phyloP scores from a whole-genome alignment of 2,888 invertebrate species.

The Eupithecia exiguata region DNA sequence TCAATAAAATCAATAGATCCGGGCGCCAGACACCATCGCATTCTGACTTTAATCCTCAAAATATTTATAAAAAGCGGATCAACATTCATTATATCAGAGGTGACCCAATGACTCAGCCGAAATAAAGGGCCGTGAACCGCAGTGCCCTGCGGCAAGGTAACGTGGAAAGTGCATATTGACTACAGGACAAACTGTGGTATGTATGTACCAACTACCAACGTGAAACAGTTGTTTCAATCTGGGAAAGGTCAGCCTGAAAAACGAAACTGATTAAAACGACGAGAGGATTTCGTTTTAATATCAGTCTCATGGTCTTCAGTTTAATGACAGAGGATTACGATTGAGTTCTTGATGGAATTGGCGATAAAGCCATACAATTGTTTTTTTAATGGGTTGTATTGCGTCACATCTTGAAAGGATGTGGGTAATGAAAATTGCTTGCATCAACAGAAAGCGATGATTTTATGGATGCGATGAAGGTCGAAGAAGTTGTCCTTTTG shows the following conservation, averaged over 20 bases:
- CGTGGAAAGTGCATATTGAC: conserved; percentile 16
- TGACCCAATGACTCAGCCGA: conserved; percentile 45
- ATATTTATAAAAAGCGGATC: conserved; percentile 33
- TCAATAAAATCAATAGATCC: no score
- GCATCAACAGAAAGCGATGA: not conserved
- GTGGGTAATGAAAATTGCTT: not conserved
- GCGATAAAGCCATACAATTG: conserved; percentile 2
- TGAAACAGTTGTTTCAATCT: conserved; percentile 27
- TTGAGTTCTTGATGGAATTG: conserved; percentile 18
- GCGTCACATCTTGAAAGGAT: not conserved
- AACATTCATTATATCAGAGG: conserved; percentile 58
- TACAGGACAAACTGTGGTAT: not conserved
- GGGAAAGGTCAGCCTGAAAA: conserved; percentile 51
- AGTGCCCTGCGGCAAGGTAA: conserved; percentile 53
- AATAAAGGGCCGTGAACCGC: conserved; percentile 48
- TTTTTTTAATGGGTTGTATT: conserved; percentile 1
- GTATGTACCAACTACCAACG: not conserved
- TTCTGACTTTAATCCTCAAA: not conserved
- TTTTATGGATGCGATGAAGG: not conserved
- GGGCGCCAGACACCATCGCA: no score
- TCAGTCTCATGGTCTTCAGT: conserved; percentile 25
- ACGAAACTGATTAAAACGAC: conserved; percentile 10
- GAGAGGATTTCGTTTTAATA: conserved; percentile 47
- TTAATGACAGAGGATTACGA: conserved; percentile 28
- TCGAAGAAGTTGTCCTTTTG: not conserved